Base-by-base conservation (phyloP, 2,888 invertebrate species). In the Amphimallon solstitiale region DNA sequence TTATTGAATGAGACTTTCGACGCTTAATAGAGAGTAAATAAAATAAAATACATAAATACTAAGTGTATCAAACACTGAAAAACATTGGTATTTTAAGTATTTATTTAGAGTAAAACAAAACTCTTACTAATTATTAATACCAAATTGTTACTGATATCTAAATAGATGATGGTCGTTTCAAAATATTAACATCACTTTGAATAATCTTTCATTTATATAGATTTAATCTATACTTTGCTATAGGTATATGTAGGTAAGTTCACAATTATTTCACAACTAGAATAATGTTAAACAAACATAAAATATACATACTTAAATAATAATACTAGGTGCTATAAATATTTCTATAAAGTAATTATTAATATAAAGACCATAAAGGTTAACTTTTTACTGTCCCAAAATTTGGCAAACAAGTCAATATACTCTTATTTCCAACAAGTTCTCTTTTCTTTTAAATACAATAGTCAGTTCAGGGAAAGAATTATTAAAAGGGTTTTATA, bases 241-340 rank as follows among this genome's bases (percentile, higher is more conserved):
- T 51, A 51, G 51, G 17, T 40, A 40, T 23, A 52, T 29, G 29
- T 52, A 23, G 49, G 38, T 38, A 62, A 62, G 37, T 62, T 48
- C 38, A 45, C 21, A 38, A 49, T 48, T n/a, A 49, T 62, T 46
- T 48, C 38, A 23, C 56, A 40, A 40, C 23, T 40, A 56, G 40
- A 54, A 29, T 37, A 51, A 51, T 51, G 51, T 51, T 56, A 56
- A 40, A 40, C n/a, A 54, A 54, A 56, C 38, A 40, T 40, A 40
- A 56, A 56, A 56, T 56, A 40, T 56, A 56, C 56, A 56, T 56
- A 56, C 56, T 56, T 56, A 56, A 56, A 40, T 38, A 56, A 56
- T 56, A 56, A 56, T 56, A 56, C 56, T 43, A 56, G 23, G 40
- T 38, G 56, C 56, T 56, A 56, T 56, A 40, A 56, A 40, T 56